Percentiles rank a stretch among this genome's conserved stretches.
phyloP scores from a whole-genome alignment of 2,888 invertebrate genomes.

The Pammene fasciana region DNA sequence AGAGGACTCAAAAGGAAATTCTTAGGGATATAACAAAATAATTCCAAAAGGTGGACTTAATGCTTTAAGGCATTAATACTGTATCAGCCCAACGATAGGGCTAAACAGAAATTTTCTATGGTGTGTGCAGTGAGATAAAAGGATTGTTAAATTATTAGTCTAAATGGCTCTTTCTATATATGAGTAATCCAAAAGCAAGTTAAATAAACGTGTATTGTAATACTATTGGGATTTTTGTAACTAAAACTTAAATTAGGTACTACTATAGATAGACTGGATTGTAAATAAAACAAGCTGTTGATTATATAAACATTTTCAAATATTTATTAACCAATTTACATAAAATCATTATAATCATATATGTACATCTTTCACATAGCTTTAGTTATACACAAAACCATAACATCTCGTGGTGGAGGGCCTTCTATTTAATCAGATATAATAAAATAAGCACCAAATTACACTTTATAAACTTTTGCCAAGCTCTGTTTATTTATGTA shows the following conservation, averaged over 20 bases:
- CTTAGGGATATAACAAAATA: too few species aligned
- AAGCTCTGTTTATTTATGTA: conserved; percentile 75
- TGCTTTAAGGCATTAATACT: too few species aligned
- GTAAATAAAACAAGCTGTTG: conserved; percentile 44
- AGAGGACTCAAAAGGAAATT: too few species aligned
- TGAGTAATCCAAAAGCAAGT: neutral
- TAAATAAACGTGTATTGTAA: conserved; percentile 1
- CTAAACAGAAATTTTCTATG: too few species aligned
- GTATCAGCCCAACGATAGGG: too few species aligned
- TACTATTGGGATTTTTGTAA: conserved; percentile 24
- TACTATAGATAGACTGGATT: neutral
- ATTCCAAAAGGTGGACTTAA: too few species aligned
- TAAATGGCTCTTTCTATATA: too few species aligned
- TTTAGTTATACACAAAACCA: conserved; percentile 78
- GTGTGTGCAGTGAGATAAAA: too few species aligned
- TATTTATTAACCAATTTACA: conserved; percentile 84
- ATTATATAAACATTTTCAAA: conserved; percentile 84
- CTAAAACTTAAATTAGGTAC: conserved; percentile 29
- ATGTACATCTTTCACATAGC: conserved; percentile 82
- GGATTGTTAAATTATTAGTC: too few species aligned
- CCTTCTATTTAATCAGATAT: conserved; percentile 77
- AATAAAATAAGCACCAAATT: conserved; percentile 80
- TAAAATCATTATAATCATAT: conserved; percentile 81
- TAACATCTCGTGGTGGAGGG: conserved; percentile 81
- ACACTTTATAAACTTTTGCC: conserved; percentile 71